Percentiles rank a stretch among this genome's conserved stretches.
These are phyloP conservation scores for Zaprionus capensis DNA, from an alignment of 1,140 invertebrate species.

Conservation along the genomic window DNA sequence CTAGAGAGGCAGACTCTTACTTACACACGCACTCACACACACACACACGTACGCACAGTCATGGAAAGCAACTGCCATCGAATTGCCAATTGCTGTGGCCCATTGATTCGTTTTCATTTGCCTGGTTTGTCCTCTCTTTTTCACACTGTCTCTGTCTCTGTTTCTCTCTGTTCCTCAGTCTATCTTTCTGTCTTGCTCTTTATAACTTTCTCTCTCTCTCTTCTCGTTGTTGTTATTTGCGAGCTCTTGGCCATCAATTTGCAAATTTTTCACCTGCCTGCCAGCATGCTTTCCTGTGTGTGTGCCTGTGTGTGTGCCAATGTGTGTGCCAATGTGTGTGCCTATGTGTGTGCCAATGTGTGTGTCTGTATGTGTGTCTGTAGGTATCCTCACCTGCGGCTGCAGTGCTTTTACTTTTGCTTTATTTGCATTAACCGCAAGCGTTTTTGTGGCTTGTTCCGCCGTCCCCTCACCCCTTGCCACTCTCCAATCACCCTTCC, in stretches of 20 bases:
- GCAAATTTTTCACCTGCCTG: conserved; percentile 44
- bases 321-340: neutral
- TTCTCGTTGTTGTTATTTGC: conserved; percentile 24
- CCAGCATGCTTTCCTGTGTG: neutral
- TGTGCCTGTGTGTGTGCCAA: too few relatives aligned
- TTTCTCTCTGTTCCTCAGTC: neutral
- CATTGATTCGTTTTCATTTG: conserved; percentile 38
- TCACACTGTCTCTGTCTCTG: neutral
- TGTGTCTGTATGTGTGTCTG: conserved; percentile 1
- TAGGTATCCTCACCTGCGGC: conserved; percentile 7
- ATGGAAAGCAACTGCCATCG: conserved; percentile 6
- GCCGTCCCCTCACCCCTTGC: too few relatives aligned
- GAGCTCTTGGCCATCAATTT: conserved; percentile 48
- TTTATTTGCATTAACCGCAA: conserved; percentile 51
- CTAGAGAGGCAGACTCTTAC: conserved; percentile 14
- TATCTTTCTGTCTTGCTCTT: neutral
- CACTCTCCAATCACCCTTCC: neutral
- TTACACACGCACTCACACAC: neutral
- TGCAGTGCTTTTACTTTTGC: conserved; percentile 43
- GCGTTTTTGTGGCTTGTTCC: conserved; percentile 30
- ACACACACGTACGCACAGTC: neutral
- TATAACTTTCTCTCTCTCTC: neutral
- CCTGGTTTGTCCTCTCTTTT: conserved; percentile 9
- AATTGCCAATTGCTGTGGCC: conserved; percentile 30
- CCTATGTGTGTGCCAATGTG: neutral